phyloP scores from a whole-genome alignment of 2,797 vertebrate species.

The Karalla daura region DNA sequence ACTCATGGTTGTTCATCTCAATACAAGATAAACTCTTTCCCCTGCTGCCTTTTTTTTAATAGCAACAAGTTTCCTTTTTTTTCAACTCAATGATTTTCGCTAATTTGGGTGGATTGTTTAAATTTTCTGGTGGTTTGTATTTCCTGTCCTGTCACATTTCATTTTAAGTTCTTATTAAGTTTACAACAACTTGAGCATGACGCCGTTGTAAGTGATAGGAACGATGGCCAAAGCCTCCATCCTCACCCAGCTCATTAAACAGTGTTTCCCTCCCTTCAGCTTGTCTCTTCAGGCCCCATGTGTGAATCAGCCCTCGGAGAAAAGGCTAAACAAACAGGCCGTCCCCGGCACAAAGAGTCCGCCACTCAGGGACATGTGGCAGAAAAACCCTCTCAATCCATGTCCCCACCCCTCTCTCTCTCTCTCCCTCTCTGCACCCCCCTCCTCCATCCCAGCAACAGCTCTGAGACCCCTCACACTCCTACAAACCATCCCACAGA shows the following conservation, averaged over 20 bases:
- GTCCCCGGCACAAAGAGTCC: slow-evolving; percentile 77
- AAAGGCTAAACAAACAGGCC: slow-evolving; percentile 84
- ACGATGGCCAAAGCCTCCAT: neutral
- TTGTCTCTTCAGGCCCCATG: slow-evolving; percentile 35
- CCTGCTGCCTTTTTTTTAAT: too few species aligned
- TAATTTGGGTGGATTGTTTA: too few species aligned
- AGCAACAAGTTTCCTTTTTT: too few species aligned
- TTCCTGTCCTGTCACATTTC: neutral
- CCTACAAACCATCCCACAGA: slow-evolving; percentile 40
- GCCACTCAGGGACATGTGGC: slow-evolving; percentile 79
- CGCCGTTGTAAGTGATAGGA: neutral
- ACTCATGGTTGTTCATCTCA: too few species aligned
- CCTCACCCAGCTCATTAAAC: neutral
- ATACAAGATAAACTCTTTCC: too few species aligned
- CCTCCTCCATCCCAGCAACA: slow-evolving; percentile 23
- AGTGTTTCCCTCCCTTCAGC: neutral
- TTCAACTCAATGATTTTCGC: too few species aligned
- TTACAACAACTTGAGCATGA: neutral
- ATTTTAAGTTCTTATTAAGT: neutral
- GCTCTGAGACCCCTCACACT: slow-evolving; percentile 50
- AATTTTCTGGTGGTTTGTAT: neutral
- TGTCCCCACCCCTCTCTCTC: slow-evolving; percentile 26
- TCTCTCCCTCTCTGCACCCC: slow-evolving; percentile 60
- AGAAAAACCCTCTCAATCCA: slow-evolving; percentile 72
- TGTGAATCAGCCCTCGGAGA: slow-evolving; percentile 70